Percentiles rank a stretch among this genome's conserved stretches.
phyloP scores from a whole-genome alignment of 2,113 vertebrate species.

The Odobenus rosmarus region DNA sequence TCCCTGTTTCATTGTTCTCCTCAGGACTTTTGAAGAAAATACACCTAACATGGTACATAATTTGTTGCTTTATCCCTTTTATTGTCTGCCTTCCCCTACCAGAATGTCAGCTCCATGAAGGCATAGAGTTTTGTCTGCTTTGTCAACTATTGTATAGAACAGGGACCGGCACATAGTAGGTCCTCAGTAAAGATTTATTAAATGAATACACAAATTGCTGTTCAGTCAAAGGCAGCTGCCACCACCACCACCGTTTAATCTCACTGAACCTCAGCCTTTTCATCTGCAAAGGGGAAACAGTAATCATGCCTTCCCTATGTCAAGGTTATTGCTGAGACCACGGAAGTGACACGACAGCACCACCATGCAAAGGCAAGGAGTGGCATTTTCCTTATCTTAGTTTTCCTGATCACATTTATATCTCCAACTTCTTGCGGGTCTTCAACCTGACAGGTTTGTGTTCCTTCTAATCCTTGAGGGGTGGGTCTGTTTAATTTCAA shows the following conservation, averaged over 20 bases:
- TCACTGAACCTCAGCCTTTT: not conserved
- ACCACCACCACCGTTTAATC: not conserved
- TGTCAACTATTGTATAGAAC: not conserved
- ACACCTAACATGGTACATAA: not conserved
- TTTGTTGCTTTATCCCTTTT: not conserved
- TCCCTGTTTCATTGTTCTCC: not conserved
- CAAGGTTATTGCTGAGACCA: not conserved
- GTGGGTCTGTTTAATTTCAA: not conserved
- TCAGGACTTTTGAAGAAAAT: conserved; percentile 29
- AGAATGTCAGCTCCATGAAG: not conserved
- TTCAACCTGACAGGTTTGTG: not conserved
- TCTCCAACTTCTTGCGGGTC: not conserved
- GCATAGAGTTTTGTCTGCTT: not conserved
- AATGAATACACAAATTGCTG: not conserved
- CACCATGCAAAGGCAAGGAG: not conserved
- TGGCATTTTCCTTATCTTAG: not conserved
- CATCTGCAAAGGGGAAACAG: not conserved
- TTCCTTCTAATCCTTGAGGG: conserved; percentile 13
- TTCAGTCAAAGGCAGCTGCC: not conserved
- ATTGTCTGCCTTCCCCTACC: not conserved
- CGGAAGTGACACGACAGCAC: not conserved
- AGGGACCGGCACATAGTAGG: not conserved
- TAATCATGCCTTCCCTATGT: not conserved
- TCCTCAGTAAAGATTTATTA: not conserved
- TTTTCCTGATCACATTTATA: not conserved